Conservation (phyloP, 2,113 vertebrate species). For the Rousettus leschenaultii region DNA sequence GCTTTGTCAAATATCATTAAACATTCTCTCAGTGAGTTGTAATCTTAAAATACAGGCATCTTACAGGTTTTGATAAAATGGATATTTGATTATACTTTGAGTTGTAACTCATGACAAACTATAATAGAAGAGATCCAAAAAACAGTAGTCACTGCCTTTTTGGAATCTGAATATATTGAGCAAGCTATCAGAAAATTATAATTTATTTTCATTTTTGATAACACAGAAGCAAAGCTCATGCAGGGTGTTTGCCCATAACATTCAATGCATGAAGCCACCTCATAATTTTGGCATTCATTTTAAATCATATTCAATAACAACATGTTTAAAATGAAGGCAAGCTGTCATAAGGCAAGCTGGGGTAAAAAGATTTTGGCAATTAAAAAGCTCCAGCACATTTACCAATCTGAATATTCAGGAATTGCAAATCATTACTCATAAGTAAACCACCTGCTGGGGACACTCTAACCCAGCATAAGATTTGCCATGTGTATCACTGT, state of each 20-base stretch:
- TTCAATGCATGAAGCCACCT: constrained; percentile 5
- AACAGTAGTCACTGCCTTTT: not conserved
- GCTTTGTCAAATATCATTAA: not conserved
- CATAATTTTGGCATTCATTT: constrained; percentile 19
- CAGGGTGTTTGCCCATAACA: constrained; percentile 4
- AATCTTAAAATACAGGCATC: not conserved
- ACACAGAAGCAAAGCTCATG: not conserved
- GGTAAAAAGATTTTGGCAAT: constrained; percentile 24
- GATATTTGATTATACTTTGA: not conserved
- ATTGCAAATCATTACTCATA: constrained; percentile 44
- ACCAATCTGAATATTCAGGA: constrained; percentile 52
- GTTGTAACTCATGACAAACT: not conserved
- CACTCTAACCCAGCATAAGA: constrained; percentile 31
- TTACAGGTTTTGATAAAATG: not conserved
- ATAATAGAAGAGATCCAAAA: not conserved
- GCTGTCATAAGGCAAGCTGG: constrained; percentile 41
- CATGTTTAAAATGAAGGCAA: constrained; percentile 53
- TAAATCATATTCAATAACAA: constrained; percentile 2
- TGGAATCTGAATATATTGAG: not conserved
- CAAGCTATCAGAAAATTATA: not conserved
- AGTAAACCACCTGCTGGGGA: constrained; percentile 38
- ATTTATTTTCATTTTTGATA: constrained; percentile 52
- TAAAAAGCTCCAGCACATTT: not conserved
- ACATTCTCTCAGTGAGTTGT: not conserved
- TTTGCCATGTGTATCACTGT: not conserved